A percentile compares a stretch with the other conserved stretches of the same genome.
phyloP scores from a whole-genome alignment of 2,797 vertebrate species.

The Pipistrellus pipistrellus region DNA sequence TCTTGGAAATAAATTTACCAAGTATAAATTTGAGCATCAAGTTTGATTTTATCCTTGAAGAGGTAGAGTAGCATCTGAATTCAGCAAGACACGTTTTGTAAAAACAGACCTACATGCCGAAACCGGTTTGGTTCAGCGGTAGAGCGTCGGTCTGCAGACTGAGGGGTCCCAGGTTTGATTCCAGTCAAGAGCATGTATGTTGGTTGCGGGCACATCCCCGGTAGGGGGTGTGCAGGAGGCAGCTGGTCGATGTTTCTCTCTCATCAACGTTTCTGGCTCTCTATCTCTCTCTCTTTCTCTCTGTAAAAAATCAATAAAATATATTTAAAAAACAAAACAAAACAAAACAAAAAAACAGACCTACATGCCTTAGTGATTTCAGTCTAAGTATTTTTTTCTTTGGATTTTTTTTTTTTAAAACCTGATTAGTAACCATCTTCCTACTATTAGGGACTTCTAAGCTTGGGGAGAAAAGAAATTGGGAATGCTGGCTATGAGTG shows the following conservation, averaged over 20 bases:
- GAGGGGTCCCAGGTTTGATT: no score
- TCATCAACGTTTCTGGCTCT: no score
- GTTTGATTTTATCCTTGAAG: conserved; percentile 56
- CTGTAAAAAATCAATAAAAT: no score
- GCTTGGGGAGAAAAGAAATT: background rate
- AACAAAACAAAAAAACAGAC: background rate
- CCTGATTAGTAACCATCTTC: background rate
- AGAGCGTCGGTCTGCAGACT: no score
- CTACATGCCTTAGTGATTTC: background rate
- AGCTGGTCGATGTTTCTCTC: no score
- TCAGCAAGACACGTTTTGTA: conserved; percentile 33
- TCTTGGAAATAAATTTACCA: conserved; percentile 75
- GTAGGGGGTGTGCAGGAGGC: no score
- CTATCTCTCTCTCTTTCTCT: no score
- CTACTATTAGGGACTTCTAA: background rate
- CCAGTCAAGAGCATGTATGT: no score
- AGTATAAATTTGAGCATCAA: conserved; percentile 39
- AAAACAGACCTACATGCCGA: background rate
- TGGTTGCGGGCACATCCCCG: no score
- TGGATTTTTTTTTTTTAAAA: background rate
- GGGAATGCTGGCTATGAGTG: background rate
- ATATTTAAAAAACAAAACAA: no score
- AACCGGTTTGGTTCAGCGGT: no score
- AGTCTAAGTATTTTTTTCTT: conserved; percentile 15
- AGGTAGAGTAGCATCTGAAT: conserved; percentile 42